phyloP scores from a whole-genome alignment of 2,113 vertebrate species.

The Labeo catla region DNA sequence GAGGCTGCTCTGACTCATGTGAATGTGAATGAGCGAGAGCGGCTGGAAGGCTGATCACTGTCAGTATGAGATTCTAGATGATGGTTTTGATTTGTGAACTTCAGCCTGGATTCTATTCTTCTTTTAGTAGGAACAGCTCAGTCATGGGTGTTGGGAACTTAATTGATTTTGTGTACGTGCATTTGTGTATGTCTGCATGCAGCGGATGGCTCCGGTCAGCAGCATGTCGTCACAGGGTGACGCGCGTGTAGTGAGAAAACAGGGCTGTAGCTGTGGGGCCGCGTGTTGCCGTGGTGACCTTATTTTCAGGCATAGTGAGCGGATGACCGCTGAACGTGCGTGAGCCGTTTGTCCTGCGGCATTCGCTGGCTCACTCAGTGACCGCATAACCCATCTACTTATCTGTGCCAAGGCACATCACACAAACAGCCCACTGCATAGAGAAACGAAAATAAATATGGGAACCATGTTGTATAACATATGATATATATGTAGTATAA shows the following conservation, averaged over 20 bases:
- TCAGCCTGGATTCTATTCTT: conserved; percentile 21
- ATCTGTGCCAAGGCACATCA: conserved; percentile 8
- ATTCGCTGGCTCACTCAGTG: conserved; percentile 41
- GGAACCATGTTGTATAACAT: too few species aligned
- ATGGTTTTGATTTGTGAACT: conserved; percentile 10
- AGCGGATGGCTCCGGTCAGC: conserved; percentile 37
- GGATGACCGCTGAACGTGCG: conserved; percentile 49
- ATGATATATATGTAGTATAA: too few species aligned
- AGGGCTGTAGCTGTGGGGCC: conserved; percentile 44
- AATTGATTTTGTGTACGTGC: conserved; percentile 40
- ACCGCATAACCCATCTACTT: conserved; percentile 35
- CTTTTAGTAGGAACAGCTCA: conserved; percentile 13
- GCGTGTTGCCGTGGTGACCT: conserved; percentile 57
- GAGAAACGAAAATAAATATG: background rate
- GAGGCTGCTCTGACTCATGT: background rate
- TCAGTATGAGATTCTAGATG: background rate
- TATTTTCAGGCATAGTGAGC: conserved; percentile 56
- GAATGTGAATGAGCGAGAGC: conserved; percentile 1
- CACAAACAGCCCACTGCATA: background rate
- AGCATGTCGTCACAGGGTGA: conserved; percentile 46
- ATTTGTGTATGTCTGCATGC: conserved; percentile 13
- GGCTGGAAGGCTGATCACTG: conserved; percentile 9
- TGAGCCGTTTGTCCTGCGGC: conserved; percentile 34
- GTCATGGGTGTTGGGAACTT: conserved; percentile 20
- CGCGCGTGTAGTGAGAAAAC: conserved; percentile 27